Conservation (phyloP, 1,140 invertebrate genomes). For the Microplitis mediator region DNA sequence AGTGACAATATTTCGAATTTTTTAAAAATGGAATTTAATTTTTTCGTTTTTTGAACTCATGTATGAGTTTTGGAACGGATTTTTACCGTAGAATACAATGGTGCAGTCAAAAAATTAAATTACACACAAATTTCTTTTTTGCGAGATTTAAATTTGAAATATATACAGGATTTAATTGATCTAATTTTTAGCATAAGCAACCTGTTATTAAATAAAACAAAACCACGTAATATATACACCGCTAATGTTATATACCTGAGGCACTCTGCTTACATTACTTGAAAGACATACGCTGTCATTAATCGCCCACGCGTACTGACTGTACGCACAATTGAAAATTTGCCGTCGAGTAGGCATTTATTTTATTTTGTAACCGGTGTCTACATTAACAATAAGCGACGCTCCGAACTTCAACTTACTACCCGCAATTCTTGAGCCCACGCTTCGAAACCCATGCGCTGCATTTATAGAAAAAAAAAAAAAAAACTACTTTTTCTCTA, state of each 20-base stretch:
- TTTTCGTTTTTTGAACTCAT: too few species aligned
- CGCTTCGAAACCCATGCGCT: too few species aligned
- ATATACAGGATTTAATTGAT: neutral
- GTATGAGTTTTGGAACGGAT: too few species aligned
- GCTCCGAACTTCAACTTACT: slow-evolving; percentile 27
- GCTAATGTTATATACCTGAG: slow-evolving; percentile 16
- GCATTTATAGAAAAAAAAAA: too few species aligned
- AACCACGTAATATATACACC: too few species aligned
- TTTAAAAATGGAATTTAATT: too few species aligned
- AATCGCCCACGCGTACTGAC: slow-evolving; percentile 52
- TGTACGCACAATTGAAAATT: slow-evolving; percentile 51
- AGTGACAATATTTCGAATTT: too few species aligned
- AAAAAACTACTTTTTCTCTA: too few species aligned
- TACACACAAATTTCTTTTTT: too few species aligned
- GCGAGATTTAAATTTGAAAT: neutral
- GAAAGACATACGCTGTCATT: slow-evolving; percentile 44
- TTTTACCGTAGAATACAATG: too few species aligned
- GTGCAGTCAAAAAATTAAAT: too few species aligned
- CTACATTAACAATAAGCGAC: slow-evolving; percentile 37
- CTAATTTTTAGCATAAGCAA: neutral
- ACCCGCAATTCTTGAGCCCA: slow-evolving; percentile 2
- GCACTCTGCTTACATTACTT: slow-evolving; percentile 28
- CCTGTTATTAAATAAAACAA: slow-evolving; percentile 46
- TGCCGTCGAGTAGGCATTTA: slow-evolving; percentile 21
- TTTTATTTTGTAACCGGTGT: slow-evolving; percentile 15